A percentile compares a stretch with the other conserved stretches of the same genome.
Evolutionary conservation across 2,113 vertebrate species (phyloP).

Genomic region (Ammospiza nelsoni): DNA sequence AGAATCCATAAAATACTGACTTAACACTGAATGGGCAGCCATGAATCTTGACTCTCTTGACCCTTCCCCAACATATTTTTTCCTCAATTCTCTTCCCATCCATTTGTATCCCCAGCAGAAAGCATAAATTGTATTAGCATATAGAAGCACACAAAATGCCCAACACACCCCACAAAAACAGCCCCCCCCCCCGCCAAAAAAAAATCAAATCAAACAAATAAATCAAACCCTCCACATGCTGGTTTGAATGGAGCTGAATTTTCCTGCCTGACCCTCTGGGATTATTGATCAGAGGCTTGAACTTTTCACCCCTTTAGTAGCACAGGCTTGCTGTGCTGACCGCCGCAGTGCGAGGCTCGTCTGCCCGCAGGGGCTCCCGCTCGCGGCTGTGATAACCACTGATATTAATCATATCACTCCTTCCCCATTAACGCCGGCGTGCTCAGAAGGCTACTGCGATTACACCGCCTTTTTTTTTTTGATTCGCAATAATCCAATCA

Average conservation of each 20-base stretch:
- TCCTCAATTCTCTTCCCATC: background rate
- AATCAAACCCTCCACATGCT: background rate
- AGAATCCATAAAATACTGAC: background rate
- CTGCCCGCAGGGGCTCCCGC: background rate
- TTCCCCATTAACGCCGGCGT: background rate
- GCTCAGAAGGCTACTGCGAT: background rate
- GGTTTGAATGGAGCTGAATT: background rate
- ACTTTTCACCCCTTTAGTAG: conserved; percentile 25
- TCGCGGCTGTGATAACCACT: background rate
- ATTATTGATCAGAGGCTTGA: conserved; percentile 28
- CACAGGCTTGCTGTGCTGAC: background rate
- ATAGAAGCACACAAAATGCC: background rate
- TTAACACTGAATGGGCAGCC: background rate
- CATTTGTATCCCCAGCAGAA: background rate
- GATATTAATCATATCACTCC: background rate
- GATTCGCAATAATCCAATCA: background rate
- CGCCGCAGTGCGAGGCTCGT: background rate
- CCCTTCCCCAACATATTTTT: background rate
- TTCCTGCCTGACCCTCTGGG: background rate
- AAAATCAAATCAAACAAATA: background rate
- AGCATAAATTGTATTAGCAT: background rate
- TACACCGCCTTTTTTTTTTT: background rate
- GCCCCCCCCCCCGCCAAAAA: background rate
- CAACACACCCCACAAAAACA: background rate
- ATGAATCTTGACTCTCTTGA: background rate